Base-by-base conservation (phyloP, 2,797 vertebrate genomes). In the Bradypus variegatus region DNA sequence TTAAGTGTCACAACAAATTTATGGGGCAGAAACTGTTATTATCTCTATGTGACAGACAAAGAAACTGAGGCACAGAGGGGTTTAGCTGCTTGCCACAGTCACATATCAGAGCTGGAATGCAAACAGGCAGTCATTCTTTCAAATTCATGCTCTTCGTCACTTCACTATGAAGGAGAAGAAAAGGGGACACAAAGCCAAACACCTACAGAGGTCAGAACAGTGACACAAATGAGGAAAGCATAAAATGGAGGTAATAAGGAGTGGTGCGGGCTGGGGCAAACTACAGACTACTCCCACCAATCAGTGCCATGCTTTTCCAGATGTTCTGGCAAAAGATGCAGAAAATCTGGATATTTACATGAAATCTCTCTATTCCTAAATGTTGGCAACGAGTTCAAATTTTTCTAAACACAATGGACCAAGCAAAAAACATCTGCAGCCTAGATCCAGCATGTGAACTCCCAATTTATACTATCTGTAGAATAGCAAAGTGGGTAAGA, bases 401-500 rank as follows among this genome's bases (percentile, higher is more conserved):
- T 16, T 67, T 18, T 67, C 16, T 33, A 67, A 67, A 69, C 18
- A 69, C 67, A 2, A 6, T 15, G 31, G 14, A 2, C 29, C 58
- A 16, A 88, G 60, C 53, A n/a, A 84, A 19, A 67, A 67, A 16
- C 18, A 45, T n/a, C 21, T 8, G n/a, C 11, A 27, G 12, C 8
- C 10, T 10, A 10, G 14, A 70, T 65, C 29, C 25, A 25, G 16
- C 25, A 8, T 7, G 3, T 33, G 5, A 14, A 18, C 12, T 29
- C 23, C 36, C 1, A 12, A 9, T 2, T 25, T 7, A n/a, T 1
- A 13, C 36, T 41, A 15, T 81, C n/a, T 13, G 1, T 33, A 36
- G 53, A 79, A 73, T 0, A 70, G 78, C 29, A 16, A 36, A 41
- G 15, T 0, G 8, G 53, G 31, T 16, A 29, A 31, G 18, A 4